Conservation (phyloP, 2,113 vertebrate genomes). For the Cochlearius cochlearius region DNA sequence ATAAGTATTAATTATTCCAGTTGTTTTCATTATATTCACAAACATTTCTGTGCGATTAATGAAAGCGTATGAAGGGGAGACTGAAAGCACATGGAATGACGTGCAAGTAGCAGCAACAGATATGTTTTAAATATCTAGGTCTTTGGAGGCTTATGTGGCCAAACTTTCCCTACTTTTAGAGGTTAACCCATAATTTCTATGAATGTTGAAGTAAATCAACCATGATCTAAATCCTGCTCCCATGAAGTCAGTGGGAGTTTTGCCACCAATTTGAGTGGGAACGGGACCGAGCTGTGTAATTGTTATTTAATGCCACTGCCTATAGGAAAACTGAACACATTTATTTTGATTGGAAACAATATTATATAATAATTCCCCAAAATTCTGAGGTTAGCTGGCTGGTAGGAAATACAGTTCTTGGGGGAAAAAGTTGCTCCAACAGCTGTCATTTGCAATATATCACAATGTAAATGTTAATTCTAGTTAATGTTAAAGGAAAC, state of each 20-base stretch:
- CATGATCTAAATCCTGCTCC: slow-evolving; percentile 7
- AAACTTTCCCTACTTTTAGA: not conserved
- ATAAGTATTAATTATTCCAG: not conserved
- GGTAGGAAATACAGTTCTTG: slow-evolving; percentile 3
- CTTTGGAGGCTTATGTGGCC: not conserved
- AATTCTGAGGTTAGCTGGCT: slow-evolving; percentile 22
- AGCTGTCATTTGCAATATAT: slow-evolving; percentile 39
- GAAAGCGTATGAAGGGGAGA: not conserved
- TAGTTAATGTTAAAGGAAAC: not conserved
- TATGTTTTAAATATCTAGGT: not conserved
- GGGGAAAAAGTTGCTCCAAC: slow-evolving; percentile 5
- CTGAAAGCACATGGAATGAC: not conserved
- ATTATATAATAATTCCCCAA: slow-evolving; percentile 5
- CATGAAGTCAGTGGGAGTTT: slow-evolving; percentile 42
- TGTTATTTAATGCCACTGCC: slow-evolving; percentile 40
- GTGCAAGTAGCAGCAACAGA: not conserved
- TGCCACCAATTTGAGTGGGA: not conserved
- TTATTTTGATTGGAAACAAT: slow-evolving; percentile 54
- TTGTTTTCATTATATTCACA: not conserved
- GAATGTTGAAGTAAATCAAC: slow-evolving; percentile 1
- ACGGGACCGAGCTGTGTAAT: not conserved
- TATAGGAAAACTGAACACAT: slow-evolving; percentile 49
- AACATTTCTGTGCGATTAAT: not conserved
- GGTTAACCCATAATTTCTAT: slow-evolving; percentile 21
- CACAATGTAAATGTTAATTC: slow-evolving; percentile 11